Evolutionary conservation across 2,113 vertebrate species (phyloP).

Genomic region (Riparia riparia): DNA sequence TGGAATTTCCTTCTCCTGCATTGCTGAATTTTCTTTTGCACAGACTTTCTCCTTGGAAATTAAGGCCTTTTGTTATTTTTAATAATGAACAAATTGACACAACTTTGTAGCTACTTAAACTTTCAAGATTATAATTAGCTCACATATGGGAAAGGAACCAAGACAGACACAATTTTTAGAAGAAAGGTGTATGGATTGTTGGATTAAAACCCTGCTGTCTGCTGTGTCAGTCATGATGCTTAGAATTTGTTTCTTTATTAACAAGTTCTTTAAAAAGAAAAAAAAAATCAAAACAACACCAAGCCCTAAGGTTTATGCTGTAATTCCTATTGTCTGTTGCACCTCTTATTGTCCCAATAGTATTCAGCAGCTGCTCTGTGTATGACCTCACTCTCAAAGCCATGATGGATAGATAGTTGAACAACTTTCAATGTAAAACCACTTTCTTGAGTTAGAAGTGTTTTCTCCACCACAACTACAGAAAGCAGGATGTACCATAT

Average conservation of each 20-base stretch:
- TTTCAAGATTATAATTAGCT: slow-evolving; percentile 12
- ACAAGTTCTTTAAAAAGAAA: not conserved
- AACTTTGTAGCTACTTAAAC: slow-evolving; percentile 8
- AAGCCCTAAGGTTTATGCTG: slow-evolving; percentile 35
- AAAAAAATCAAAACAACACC: slow-evolving; percentile 11
- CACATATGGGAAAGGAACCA: not conserved
- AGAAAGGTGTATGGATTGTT: not conserved
- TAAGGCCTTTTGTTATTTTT: slow-evolving; percentile 22
- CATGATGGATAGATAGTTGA: slow-evolving; percentile 55
- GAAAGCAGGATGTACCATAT: not conserved
- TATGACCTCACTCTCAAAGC: not conserved
- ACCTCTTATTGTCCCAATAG: slow-evolving; percentile 73
- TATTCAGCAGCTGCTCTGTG: slow-evolving; percentile 69
- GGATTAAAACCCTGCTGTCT: not conserved
- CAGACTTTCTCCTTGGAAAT: not conserved
- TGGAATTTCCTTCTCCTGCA: not conserved
- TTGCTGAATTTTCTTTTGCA: not conserved
- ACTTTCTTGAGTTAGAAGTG: not conserved
- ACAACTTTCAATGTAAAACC: not conserved
- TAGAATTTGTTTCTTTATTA: not conserved
- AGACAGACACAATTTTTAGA: not conserved
- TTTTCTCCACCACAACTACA: not conserved
- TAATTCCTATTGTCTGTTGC: slow-evolving; percentile 80
- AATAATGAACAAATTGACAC: not conserved
- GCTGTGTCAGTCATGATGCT: not conserved